Conservation (phyloP, 2,888 invertebrate genomes). For the Eulithis prunata region DNA sequence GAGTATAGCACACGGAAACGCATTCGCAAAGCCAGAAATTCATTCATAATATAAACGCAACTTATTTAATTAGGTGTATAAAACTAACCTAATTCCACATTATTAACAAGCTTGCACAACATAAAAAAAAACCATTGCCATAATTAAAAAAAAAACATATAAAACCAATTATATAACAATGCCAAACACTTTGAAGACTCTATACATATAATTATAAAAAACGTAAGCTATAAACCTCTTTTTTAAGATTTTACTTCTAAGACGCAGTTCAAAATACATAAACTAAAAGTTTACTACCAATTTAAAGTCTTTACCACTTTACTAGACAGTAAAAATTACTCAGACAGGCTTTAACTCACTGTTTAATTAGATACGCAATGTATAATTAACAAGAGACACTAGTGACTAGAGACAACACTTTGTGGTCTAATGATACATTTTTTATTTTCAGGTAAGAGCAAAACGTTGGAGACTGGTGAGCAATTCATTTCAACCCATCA, state of each 20-base stretch:
- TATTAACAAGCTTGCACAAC: no score
- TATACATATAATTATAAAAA: no score
- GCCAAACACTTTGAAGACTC: neutral
- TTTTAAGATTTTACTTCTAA: neutral
- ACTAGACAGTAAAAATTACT: constrained; percentile 19
- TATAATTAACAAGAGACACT: constrained; percentile 37
- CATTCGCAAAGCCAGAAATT: no score
- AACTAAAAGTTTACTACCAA: constrained; percentile 1
- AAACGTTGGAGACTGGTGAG: constrained; percentile 20
- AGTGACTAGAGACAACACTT: constrained; percentile 19
- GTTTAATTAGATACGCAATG: constrained; percentile 16
- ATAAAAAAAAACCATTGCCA: no score
- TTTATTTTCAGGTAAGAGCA: constrained; percentile 62
- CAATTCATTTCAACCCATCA: no score
- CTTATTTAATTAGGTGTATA: no score
- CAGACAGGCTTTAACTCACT: constrained; percentile 10
- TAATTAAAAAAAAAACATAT: neutral
- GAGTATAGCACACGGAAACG: no score
- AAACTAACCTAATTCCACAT: no score
- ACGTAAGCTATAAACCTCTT: neutral
- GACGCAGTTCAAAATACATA: constrained; percentile 5
- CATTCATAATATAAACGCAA: no score
- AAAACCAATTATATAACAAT: neutral
- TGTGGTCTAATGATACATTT: constrained; percentile 51
- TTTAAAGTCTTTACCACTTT: constrained; percentile 11